Evolutionary conservation across 2,797 vertebrate genomes (phyloP).

Genomic region (Malurus splendens): DNA sequence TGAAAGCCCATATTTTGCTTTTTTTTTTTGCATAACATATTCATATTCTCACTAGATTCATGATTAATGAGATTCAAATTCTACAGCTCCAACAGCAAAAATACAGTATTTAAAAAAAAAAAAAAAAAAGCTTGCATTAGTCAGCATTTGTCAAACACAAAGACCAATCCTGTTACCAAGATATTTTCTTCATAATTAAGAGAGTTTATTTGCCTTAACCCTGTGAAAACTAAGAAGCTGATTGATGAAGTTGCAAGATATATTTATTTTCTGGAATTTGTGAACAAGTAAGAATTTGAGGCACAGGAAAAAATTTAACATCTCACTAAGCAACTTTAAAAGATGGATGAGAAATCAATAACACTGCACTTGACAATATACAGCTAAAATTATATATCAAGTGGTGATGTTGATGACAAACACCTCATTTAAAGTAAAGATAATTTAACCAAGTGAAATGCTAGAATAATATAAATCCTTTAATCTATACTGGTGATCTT

Average conservation of each 20-base stretch:
- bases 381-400: neutral
- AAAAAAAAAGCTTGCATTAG: neutral
- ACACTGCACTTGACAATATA: neutral
- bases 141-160: neutral
- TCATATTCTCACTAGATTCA: neutral
- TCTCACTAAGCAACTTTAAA: neutral
- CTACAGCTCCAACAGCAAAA: neutral
- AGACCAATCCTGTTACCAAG: neutral
- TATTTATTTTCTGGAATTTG: neutral
- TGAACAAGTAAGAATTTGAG: neutral
- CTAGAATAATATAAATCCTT: neutral
- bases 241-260: neutral
- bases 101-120: neutral
- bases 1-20: neutral
- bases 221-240: neutral
- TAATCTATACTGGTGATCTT: neutral
- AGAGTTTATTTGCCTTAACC: neutral
- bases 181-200: neutral
- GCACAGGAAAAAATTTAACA: neutral
- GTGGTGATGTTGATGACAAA: neutral
- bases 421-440: neutral
- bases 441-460: neutral
- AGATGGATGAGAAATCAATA: neutral
- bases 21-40: neutral
- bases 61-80: neutral